A percentile compares a stretch with the other conserved stretches of the same genome.
These are phyloP conservation scores for Arbacia lixula DNA, from an alignment of 53 echinoderm and acorn worm species.

Conservation along the genomic window DNA sequence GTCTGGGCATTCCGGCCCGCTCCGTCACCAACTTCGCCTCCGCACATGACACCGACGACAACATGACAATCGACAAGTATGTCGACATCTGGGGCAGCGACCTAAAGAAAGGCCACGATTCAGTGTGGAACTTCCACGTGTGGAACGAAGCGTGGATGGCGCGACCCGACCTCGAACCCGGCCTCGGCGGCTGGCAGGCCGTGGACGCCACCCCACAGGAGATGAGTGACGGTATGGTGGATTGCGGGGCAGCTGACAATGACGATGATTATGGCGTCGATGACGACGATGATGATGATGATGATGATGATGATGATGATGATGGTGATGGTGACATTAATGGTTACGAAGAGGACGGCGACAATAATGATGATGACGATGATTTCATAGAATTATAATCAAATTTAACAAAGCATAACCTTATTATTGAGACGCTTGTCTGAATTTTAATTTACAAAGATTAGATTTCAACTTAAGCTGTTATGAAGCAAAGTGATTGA, in stretches of 20 bases:
- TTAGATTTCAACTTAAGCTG: too few species aligned
- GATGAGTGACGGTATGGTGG: conserved; percentile 72
- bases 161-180: conserved; percentile 76
- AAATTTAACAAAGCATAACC: too few species aligned
- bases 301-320: conserved; percentile 3
- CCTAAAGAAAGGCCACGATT: conserved; percentile 37
- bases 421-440: too few species aligned
- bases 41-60: conserved; percentile 93
- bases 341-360: too few species aligned
- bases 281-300: background rate
- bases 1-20: conserved; percentile 86
- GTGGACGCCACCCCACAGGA: conserved; percentile 92
- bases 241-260: background rate
- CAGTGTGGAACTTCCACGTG: conserved; percentile 90
- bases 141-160: conserved; percentile 96
- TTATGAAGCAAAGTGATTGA: too few species aligned
- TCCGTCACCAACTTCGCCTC: conserved; percentile 93
- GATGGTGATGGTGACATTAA: background rate
- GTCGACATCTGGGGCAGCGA: conserved; percentile 56
- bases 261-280: conserved; percentile 1
- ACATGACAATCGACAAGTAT: conserved; percentile 79
- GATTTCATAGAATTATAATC: too few species aligned
- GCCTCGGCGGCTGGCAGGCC: conserved; percentile 90
- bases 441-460: too few species aligned
- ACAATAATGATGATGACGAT: too few species aligned